Percentiles rank a stretch among this genome's conserved stretches.
Evolutionary conservation across 2,113 vertebrate species (phyloP).

Genomic region (Asarcornis scutulata): DNA sequence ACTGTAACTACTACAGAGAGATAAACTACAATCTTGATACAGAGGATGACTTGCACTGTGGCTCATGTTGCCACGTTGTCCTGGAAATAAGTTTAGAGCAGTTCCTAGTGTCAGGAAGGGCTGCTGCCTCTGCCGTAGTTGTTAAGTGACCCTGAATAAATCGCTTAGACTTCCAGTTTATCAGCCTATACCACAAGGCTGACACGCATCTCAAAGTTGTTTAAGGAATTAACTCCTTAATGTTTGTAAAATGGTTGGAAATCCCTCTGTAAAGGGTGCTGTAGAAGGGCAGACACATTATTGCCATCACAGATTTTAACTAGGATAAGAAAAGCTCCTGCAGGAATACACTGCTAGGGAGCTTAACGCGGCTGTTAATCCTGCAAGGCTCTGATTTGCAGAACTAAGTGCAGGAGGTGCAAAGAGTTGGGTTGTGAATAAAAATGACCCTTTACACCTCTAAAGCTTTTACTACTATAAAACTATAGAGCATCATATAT

Average conservation of each 20-base stretch:
- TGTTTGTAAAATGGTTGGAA: neutral
- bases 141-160: conserved; percentile 38
- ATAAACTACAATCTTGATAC: neutral
- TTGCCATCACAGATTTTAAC: neutral
- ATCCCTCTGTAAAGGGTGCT: neutral
- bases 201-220: neutral
- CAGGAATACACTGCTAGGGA: neutral
- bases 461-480: neutral
- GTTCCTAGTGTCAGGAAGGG: neutral
- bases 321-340: neutral
- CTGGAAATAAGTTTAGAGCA: conserved; percentile 25
- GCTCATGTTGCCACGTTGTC: neutral
- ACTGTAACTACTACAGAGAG: neutral
- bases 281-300: neutral
- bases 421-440: neutral
- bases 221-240: conserved; percentile 46
- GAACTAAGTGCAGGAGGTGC: neutral
- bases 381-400: conserved; percentile 27
- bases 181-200: conserved; percentile 15
- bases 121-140: neutral
- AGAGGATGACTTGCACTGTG: neutral
- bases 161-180: conserved; percentile 7
- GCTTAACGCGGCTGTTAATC: conserved; percentile 26
- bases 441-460: conserved; percentile 5
- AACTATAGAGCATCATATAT: neutral